Conservation (phyloP, 2,888 invertebrate species). For the Trissoscelio sp. region DNA sequence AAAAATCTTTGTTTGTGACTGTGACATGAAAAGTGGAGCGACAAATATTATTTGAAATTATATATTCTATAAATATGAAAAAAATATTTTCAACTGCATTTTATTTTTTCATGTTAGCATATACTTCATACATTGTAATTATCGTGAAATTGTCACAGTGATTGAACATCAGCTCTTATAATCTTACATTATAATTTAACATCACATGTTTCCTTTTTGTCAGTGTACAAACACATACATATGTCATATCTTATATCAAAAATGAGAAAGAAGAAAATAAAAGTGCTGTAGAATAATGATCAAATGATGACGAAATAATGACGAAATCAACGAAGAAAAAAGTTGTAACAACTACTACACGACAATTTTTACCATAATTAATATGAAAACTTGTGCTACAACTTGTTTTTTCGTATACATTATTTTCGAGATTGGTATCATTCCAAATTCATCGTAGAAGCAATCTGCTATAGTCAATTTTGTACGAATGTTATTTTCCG, state of each 20-base stretch:
- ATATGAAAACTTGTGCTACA: background rate
- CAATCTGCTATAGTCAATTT: slow-evolving; percentile 83
- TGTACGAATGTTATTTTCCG: slow-evolving; percentile 82
- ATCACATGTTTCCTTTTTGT: slow-evolving; percentile 34
- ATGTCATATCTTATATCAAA: slow-evolving; percentile 74
- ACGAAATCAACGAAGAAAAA: slow-evolving; percentile 40
- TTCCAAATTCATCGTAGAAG: slow-evolving; percentile 77
- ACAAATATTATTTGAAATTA: slow-evolving; percentile 14
- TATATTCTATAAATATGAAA: slow-evolving; percentile 19
- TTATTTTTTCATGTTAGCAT: slow-evolving; percentile 16
- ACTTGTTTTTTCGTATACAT: slow-evolving; percentile 56
- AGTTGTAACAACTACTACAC: slow-evolving; percentile 9
- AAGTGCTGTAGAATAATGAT: slow-evolving; percentile 74
- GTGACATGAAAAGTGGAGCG: slow-evolving; percentile 9
- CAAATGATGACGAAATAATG: slow-evolving; percentile 52
- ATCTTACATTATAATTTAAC: slow-evolving; percentile 38
- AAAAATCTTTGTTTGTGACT: slow-evolving; percentile 25
- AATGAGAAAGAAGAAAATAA: slow-evolving; percentile 65
- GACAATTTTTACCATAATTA: background rate
- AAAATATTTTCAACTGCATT: slow-evolving; percentile 23
- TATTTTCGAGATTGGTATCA: slow-evolving; percentile 70
- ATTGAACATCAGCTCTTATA: slow-evolving; percentile 30
- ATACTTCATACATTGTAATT: slow-evolving; percentile 28
- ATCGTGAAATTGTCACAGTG: slow-evolving; percentile 30
- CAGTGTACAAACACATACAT: slow-evolving; percentile 55